Evolutionary conservation across 2,113 vertebrate genomes (phyloP).

Genomic region (Cettia cetti): DNA sequence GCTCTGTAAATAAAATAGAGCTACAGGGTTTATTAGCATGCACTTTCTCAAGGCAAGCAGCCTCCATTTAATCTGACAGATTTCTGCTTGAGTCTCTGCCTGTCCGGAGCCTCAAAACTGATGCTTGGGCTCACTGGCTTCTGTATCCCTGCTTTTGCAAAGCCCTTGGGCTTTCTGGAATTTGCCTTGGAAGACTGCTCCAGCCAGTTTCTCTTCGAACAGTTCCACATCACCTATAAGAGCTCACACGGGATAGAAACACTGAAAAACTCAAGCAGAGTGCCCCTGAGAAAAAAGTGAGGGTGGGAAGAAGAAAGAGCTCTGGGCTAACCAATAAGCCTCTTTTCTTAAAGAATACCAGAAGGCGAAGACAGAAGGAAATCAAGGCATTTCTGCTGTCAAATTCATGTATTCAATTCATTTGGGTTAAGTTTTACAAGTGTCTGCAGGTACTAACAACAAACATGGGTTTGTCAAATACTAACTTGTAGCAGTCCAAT

Average conservation of each 20-base stretch:
- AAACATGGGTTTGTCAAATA: not conserved
- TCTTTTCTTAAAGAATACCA: not conserved
- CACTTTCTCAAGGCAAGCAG: not conserved
- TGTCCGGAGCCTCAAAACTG: not conserved
- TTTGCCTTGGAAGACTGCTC: not conserved
- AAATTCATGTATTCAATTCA: not conserved
- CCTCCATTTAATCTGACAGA: not conserved
- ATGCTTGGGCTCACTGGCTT: not conserved
- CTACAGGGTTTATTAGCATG: not conserved
- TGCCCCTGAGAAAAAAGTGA: not conserved
- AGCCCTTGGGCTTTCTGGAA: not conserved
- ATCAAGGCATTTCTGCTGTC: not conserved
- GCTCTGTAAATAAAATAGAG: not conserved
- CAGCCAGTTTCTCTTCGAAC: not conserved
- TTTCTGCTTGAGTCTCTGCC: not conserved
- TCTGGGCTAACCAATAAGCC: not conserved
- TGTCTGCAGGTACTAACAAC: not conserved
- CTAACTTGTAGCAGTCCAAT: not conserved
- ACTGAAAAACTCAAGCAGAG: not conserved
- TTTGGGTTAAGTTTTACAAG: not conserved
- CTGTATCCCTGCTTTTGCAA: not conserved
- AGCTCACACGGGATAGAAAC: not conserved
- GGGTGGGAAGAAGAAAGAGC: not conserved
- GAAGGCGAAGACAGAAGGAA: not conserved
- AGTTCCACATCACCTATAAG: not conserved